Evolutionary conservation across 2,888 invertebrate species (phyloP).

Genomic region (Clusia tigrina): DNA sequence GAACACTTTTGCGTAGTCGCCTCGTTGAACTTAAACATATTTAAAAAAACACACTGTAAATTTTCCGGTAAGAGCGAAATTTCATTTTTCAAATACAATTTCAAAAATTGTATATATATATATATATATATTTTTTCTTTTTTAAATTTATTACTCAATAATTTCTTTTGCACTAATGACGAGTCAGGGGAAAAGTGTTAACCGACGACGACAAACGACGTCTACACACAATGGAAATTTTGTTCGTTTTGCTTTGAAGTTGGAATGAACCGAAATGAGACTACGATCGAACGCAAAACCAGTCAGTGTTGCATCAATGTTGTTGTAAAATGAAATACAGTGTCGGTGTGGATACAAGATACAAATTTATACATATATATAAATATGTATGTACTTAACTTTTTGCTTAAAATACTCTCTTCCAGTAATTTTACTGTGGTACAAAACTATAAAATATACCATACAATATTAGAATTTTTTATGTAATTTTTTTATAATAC

Average conservation of each 20-base stretch:
- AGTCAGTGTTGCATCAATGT: neutral
- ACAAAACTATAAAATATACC: no score
- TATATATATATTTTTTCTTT: constrained; percentile 29
- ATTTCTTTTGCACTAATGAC: constrained; percentile 46
- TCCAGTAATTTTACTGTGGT: no score
- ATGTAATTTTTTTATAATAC: no score
- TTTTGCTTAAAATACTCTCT: no score
- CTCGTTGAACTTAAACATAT: neutral
- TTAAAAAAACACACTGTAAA: neutral
- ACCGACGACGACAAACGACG: constrained; percentile 46
- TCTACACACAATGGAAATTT: constrained; percentile 61
- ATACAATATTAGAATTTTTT: no score
- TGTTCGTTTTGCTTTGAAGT: constrained; percentile 51
- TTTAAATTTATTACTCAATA: constrained; percentile 47
- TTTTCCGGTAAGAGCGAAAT: neutral
- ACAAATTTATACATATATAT: no score
- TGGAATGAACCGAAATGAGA: constrained; percentile 34
- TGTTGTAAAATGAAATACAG: no score
- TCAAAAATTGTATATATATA: neutral
- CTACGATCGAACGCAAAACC: constrained; percentile 2
- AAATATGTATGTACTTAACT: no score
- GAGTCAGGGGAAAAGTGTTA: constrained; percentile 50
- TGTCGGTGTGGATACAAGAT: no score
- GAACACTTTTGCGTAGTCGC: neutral
- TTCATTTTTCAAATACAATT: neutral